Conservation (phyloP, 2,888 invertebrate species). For the Ophion obscuratus region DNA sequence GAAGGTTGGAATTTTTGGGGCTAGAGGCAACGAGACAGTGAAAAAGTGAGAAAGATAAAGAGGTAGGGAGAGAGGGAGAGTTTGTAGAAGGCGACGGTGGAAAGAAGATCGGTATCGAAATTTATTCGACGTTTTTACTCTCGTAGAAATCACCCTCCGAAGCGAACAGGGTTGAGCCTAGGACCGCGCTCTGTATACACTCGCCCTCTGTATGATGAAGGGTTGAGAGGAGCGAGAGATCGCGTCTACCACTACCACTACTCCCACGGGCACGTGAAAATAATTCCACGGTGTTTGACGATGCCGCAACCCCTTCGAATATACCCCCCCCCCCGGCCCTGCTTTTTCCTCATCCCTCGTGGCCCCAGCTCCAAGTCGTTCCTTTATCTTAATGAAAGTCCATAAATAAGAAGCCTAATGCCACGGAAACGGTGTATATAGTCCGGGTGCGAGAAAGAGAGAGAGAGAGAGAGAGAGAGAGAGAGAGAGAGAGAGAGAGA, state of each 20-base stretch:
- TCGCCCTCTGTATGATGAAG: conserved; percentile 63
- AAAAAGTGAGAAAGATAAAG: background rate
- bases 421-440: conserved; percentile 77
- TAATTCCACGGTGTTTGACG: conserved; percentile 82
- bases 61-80: background rate
- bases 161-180: conserved; percentile 29
- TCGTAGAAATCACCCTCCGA: conserved; percentile 60
- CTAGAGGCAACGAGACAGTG: conserved; percentile 36
- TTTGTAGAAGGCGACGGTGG: conserved; percentile 39
- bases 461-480: conserved; percentile 54
- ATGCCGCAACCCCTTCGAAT: conserved; percentile 72
- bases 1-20: conserved; percentile 20
- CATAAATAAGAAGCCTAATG: conserved; percentile 83
- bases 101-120: conserved; percentile 81
- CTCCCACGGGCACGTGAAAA: conserved; percentile 76
- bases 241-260: conserved; percentile 54
- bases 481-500: conserved; percentile 18
- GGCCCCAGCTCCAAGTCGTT: conserved; percentile 79
- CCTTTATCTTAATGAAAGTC: conserved; percentile 83
- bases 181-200: conserved; percentile 29
- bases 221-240: conserved; percentile 66
- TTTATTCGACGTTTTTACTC: conserved; percentile 83
- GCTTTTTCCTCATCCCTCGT: conserved; percentile 49
- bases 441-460: conserved; percentile 44
- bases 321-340: conserved; percentile 4